Base-by-base conservation (phyloP, 2,113 vertebrate genomes). In the Uria aalge region DNA sequence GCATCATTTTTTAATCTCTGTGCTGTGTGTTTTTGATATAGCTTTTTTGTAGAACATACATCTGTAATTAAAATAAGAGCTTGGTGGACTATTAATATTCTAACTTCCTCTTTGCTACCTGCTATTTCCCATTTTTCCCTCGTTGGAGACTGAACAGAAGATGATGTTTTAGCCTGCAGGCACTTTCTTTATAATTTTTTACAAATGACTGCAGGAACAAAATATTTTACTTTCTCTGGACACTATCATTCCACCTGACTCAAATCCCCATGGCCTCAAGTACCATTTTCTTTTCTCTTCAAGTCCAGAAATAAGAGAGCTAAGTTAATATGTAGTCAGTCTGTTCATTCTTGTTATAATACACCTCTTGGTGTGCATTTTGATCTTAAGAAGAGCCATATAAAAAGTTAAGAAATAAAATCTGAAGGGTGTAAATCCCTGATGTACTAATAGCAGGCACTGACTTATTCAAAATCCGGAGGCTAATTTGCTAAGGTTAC, bases 171-270 rank as follows among this genome's bases (percentile, higher is more conserved):
- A 93, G 53, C 75, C 75, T 3, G 23, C 40, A 83, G 88, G 67
- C 79, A 50, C 16, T 67, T 80, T 27, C 71, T 83, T 91, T 30
- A 85, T 40, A 26, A 30, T 63, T 47, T n/a, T 89, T 90, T 59
- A 23, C 11, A 66, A 69, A 27, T 55, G 40, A 20, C 45, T 79
- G 32, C 76, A 32, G 45, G 57, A 93, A 90, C 38, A 90, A 90
- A 96, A 86, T 92, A 95, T 85, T 96, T 94, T 71, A 45, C 71
- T 92, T 94, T 66, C 85, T 92, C 66, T 27, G 69, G 57, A 63
- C 63, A 27, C 87, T 56, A 34, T 7, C 66, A 50, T 86, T 94
- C 50, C 79, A 94, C 90, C 90, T 40, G 50, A 67, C 62, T 87
- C 50, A 77, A 93, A 88, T 36, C 82, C 67, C 78, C 0, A 1